Evolutionary conservation across 1,140 invertebrate genomes (phyloP).

Genomic region (Lithobius niger): DNA sequence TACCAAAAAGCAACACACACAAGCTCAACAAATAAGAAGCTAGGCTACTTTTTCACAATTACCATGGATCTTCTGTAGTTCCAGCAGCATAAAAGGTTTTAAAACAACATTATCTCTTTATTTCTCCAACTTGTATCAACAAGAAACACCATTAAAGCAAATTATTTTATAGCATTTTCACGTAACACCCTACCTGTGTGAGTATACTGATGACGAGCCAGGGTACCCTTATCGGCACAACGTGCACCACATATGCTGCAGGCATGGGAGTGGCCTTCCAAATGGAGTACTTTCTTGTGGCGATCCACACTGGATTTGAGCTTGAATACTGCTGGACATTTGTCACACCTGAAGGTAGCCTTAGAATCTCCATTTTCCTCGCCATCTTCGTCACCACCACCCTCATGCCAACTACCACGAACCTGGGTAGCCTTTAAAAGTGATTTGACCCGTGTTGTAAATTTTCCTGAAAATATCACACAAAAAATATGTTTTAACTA

Average conservation of each 20-base stretch:
- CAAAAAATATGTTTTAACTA: too few species aligned
- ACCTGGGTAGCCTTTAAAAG: neutral
- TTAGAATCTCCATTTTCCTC: slow-evolving; percentile 26
- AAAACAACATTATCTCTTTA: too few species aligned
- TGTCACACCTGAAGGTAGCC: slow-evolving; percentile 29
- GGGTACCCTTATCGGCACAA: slow-evolving; percentile 36
- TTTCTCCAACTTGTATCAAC: too few species aligned
- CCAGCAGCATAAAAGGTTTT: too few species aligned
- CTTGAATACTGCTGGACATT: slow-evolving; percentile 42
- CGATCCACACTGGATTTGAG: slow-evolving; percentile 36
- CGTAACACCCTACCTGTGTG: slow-evolving; percentile 14
- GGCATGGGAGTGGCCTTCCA: slow-evolving; percentile 29
- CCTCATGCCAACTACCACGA: neutral
- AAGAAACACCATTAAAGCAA: too few species aligned
- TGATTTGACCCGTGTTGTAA: slow-evolving; percentile 1
- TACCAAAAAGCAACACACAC: too few species aligned
- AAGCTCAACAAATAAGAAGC: too few species aligned
- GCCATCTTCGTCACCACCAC: slow-evolving; percentile 24
- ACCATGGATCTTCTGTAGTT: too few species aligned
- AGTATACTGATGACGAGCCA: slow-evolving; percentile 36
- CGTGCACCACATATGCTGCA: slow-evolving; percentile 36
- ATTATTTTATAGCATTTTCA: too few species aligned
- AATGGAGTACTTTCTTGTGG: slow-evolving; percentile 35
- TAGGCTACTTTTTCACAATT: too few species aligned
- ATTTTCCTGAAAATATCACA: slow-evolving; percentile 10